Conservation (phyloP, 2,113 vertebrate species). For the Spermophilus dauricus region DNA sequence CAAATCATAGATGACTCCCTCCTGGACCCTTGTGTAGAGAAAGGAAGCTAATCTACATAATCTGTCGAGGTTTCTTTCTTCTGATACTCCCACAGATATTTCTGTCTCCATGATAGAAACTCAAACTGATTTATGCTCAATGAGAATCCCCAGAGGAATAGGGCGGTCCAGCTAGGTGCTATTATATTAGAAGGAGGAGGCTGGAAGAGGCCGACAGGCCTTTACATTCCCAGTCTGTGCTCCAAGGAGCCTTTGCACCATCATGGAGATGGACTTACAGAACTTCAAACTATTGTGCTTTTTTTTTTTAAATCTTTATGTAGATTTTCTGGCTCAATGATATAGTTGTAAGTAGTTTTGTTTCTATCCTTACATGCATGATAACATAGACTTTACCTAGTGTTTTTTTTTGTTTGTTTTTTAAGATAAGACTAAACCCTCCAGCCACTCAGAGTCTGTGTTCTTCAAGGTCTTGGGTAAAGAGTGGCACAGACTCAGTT, state of each 20-base stretch:
- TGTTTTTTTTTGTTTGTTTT: background rate
- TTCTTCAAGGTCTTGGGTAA: background rate
- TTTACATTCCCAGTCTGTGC: background rate
- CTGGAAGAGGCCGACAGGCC: background rate
- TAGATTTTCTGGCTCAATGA: slow-evolving; percentile 18
- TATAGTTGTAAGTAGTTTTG: background rate
- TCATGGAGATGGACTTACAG: background rate
- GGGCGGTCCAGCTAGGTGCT: background rate
- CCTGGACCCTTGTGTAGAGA: background rate
- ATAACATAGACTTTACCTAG: background rate
- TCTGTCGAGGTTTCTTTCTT: slow-evolving; percentile 60
- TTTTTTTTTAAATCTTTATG: background rate
- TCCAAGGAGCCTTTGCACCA: slow-evolving; percentile 5
- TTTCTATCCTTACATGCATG: background rate
- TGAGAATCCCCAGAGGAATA: slow-evolving; percentile 55
- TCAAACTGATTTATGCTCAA: slow-evolving; percentile 67
- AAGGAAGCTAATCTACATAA: background rate
- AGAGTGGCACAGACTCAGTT: background rate
- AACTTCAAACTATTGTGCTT: background rate
- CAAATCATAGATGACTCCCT: background rate
- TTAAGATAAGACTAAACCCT: background rate
- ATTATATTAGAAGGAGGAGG: slow-evolving; percentile 34
- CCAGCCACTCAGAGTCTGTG: background rate
- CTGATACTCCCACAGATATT: background rate
- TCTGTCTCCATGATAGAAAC: slow-evolving; percentile 62